Percentiles rank a stretch among this genome's conserved stretches.
Conservation (phyloP, 30 jellyfish, hydroid and myxozoan genomes). For the Chironex yamaguchii region DNA sequence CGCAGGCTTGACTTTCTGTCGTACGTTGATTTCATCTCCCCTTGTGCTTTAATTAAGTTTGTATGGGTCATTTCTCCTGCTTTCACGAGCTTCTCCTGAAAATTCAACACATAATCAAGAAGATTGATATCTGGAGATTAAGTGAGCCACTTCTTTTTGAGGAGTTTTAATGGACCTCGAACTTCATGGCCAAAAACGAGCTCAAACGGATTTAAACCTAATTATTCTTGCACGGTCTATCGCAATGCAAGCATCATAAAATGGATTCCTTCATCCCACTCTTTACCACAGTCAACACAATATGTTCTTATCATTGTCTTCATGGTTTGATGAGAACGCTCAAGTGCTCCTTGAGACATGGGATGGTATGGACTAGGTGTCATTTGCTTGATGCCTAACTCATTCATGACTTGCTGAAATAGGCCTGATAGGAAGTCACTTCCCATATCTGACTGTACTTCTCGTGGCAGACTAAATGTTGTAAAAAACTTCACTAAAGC, state of each 20-base stretch:
- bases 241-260: slow-evolving; percentile 29
- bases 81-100: not conserved
- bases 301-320: slow-evolving; percentile 2
- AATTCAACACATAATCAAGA: not conserved
- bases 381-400: not conserved
- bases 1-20: slow-evolving; percentile 1
- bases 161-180: slow-evolving; percentile 21
- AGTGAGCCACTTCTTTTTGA: not conserved
- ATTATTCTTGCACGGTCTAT: slow-evolving; percentile 2
- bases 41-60: slow-evolving; percentile 1
- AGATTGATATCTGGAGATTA: not conserved
- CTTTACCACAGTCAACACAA: too few species aligned
- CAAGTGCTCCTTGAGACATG: slow-evolving; percentile 4
- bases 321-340: slow-evolving; percentile 3
- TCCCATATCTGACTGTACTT: slow-evolving; percentile 26
- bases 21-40: not conserved
- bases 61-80: not conserved
- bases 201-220: slow-evolving; percentile 52
- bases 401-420: not conserved
- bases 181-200: slow-evolving; percentile 30
- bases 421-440: not conserved
- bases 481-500: not conserved
- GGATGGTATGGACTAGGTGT: slow-evolving; percentile 47
- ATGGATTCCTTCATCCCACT: slow-evolving; percentile 20
- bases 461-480: slow-evolving; percentile 11